phyloP scores from a whole-genome alignment of 1,140 invertebrate genomes.

The Spodoptera frugiperda region DNA sequence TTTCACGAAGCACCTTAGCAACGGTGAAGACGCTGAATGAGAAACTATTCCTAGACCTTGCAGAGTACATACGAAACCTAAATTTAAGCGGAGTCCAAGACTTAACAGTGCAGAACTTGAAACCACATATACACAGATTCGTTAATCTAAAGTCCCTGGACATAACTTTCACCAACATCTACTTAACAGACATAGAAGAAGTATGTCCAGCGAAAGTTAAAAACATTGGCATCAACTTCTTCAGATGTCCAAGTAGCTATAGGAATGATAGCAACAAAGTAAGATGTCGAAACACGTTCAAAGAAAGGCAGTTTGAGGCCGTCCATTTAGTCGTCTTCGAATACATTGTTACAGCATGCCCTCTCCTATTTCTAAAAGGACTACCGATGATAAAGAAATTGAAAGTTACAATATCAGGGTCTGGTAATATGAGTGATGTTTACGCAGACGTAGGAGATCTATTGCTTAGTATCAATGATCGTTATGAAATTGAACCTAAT shows the following conservation, averaged over 20 bases:
- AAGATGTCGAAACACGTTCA: slow-evolving; percentile 40
- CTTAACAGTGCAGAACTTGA: slow-evolving; percentile 42
- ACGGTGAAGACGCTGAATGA: slow-evolving; percentile 43
- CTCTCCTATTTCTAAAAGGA: slow-evolving; percentile 50
- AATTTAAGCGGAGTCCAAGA: slow-evolving; percentile 54
- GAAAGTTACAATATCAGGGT: slow-evolving; percentile 49
- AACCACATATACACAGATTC: slow-evolving; percentile 43
- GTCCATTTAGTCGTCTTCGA: slow-evolving; percentile 54
- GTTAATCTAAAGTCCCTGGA: slow-evolving; percentile 50
- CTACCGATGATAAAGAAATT: slow-evolving; percentile 46
- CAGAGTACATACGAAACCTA: slow-evolving; percentile 44
- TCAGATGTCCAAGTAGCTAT: slow-evolving; percentile 44
- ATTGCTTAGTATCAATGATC: slow-evolving; percentile 5
- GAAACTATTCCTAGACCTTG: slow-evolving; percentile 45
- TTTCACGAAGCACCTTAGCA: slow-evolving; percentile 51
- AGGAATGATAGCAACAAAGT: slow-evolving; percentile 35
- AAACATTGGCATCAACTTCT: slow-evolving; percentile 55
- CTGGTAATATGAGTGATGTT: slow-evolving; percentile 55
- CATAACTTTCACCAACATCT: slow-evolving; percentile 54
- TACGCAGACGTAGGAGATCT: slow-evolving; percentile 24
- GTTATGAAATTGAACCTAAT: slow-evolving; percentile 37
- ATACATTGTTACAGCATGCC: slow-evolving; percentile 47
- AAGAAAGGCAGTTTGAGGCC: slow-evolving; percentile 39
- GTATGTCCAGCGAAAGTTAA: slow-evolving; percentile 50
- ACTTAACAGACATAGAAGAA: slow-evolving; percentile 47